Base-by-base conservation (phyloP, 2,113 vertebrate genomes). In the Emydocephalus ijimae region DNA sequence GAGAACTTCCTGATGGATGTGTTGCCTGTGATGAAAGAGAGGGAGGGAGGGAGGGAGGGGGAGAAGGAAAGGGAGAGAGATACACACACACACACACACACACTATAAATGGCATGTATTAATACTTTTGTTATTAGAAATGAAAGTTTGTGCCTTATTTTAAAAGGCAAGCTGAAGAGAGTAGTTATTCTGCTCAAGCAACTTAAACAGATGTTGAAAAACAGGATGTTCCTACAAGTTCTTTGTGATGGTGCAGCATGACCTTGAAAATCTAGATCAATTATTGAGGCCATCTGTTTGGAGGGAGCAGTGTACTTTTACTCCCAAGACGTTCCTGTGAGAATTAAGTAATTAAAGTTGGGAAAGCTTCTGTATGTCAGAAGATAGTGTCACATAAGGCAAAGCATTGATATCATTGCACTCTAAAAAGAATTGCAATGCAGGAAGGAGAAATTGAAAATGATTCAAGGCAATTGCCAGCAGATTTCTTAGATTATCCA, bases 31-130 rank as follows among this genome's bases (percentile, higher is more conserved):
- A 96, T 96, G 92, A 26, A 92, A 95, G 96, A 95, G 91, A 92
- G 34, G 34, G 96, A 29, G 93, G 81, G 1, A 57, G 20, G 6
- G 1, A 39, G 39, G 21, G 20, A 56, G 4, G 5, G 34, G 39
- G 95, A 29, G 93, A 81, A 91, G 24, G 92, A 95, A 95, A 95
- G 91, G 91, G 29, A 39, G 96, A 34, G 92, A 85, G 1, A 56
- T 0, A 43, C 43, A 43, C 3, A 43, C 43, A 55, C 0, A 45
- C 45, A 45, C 45, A 45, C 45, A 55, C 15, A 55, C 14, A 55
- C 15, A 95, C 96, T 95, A 87, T 93, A 96, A 96, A 92, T 95
- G 95, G 95, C 95, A 96, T 93, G 39, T 95, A 89, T 93, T 89
- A 18, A 90, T 94, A 94, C 87, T 0, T 7, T 12, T 1, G 0